Evolutionary conservation across 2,797 vertebrate species (phyloP).

Genomic region (Melanotaenia maccullochi): DNA sequence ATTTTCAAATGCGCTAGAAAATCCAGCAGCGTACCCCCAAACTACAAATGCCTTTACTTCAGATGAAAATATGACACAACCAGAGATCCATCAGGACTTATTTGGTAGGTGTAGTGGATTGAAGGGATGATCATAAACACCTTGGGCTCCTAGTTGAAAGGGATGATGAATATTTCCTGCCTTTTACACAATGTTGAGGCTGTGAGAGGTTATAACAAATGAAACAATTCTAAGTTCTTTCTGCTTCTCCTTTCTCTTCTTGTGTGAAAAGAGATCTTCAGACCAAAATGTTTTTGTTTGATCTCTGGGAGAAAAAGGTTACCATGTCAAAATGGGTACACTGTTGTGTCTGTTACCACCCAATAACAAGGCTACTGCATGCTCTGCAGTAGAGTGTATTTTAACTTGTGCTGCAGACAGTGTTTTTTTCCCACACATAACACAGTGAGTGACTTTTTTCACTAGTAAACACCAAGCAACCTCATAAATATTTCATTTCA

Average conservation of each 20-base stretch:
- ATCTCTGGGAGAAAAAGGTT: slow-evolving; percentile 37
- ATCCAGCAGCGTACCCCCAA: not conserved
- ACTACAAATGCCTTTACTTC: slow-evolving; percentile 38
- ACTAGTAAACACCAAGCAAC: slow-evolving; percentile 64
- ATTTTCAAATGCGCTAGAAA: not conserved
- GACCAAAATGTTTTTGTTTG: slow-evolving; percentile 29
- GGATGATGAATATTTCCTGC: slow-evolving; percentile 23
- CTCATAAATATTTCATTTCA: slow-evolving; percentile 74
- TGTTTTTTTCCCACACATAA: slow-evolving; percentile 34
- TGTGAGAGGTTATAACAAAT: slow-evolving; percentile 33
- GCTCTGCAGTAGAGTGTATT: slow-evolving; percentile 39
- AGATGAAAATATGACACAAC: slow-evolving; percentile 37
- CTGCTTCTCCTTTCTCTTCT: slow-evolving; percentile 14
- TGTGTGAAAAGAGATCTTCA: slow-evolving; percentile 21
- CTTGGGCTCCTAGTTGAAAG: slow-evolving; percentile 46
- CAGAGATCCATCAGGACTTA: slow-evolving; percentile 46
- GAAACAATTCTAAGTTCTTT: slow-evolving; percentile 25
- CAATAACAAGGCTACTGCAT: slow-evolving; percentile 5
- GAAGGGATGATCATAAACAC: slow-evolving; percentile 52
- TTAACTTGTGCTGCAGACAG: slow-evolving; percentile 48
- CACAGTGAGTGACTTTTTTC: slow-evolving; percentile 49
- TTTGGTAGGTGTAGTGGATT: slow-evolving; percentile 45
- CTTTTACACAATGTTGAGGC: slow-evolving; percentile 40
- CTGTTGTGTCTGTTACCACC: slow-evolving; percentile 40
- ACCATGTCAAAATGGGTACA: slow-evolving; percentile 30